Conservation (phyloP, 2,888 invertebrate species). For the Stenchaetothrips biformis region DNA sequence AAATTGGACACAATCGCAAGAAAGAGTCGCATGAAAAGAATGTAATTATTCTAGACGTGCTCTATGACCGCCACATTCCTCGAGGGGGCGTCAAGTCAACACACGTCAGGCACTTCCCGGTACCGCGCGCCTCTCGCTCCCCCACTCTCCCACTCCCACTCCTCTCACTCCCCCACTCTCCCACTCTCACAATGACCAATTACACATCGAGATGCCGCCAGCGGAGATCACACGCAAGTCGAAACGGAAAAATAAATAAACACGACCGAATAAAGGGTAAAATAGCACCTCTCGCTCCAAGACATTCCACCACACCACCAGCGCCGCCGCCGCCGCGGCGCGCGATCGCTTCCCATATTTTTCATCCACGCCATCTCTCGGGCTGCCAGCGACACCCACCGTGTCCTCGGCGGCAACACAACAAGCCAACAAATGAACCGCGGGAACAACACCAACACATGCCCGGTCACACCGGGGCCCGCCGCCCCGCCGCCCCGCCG, state of each 20-base stretch:
- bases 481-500: too few species aligned
- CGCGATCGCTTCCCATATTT: not conserved
- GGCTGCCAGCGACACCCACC: conserved; percentile 28
- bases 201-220: conserved; percentile 29
- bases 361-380: conserved; percentile 30
- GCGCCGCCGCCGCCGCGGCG: too few species aligned
- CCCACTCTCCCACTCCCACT: not conserved
- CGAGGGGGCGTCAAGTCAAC: too few species aligned
- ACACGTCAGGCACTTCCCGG: too few species aligned
- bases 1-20: too few species aligned
- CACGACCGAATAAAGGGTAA: too few species aligned
- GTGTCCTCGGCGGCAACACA: conserved; percentile 26
- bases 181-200: conserved; percentile 28
- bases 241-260: not conserved
- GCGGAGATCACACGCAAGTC: conserved; percentile 27
- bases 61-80: too few species aligned
- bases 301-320: too few species aligned
- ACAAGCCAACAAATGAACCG: conserved; percentile 15
- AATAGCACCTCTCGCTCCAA: too few species aligned
- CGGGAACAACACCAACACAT: not conserved
- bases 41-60: too few species aligned
- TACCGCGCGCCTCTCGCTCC: not conserved
- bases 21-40: too few species aligned
- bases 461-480: too few species aligned
- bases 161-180: not conserved